Conservation (phyloP, 2,888 invertebrate genomes). For the Euphydryas editha region DNA sequence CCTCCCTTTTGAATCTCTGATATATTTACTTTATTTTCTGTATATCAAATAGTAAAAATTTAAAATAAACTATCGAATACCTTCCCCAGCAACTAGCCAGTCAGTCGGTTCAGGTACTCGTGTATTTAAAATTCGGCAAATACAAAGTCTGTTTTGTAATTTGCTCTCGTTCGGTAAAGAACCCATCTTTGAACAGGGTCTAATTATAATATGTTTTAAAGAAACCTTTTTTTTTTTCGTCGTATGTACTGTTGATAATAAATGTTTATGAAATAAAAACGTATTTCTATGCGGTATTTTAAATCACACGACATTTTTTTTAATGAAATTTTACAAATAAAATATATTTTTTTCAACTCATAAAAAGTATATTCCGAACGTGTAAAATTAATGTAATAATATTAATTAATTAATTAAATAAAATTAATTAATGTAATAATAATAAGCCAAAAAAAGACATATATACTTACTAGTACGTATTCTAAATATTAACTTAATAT, state of each 20-base stretch:
- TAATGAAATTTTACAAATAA: too few species aligned
- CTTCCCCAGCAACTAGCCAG: background rate
- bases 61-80: background rate
- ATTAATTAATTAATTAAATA: too few species aligned
- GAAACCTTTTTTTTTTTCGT: constrained; percentile 30
- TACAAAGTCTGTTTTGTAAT: constrained; percentile 12
- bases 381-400: too few species aligned
- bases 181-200: constrained; percentile 9
- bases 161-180: constrained; percentile 23
- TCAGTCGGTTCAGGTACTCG: constrained; percentile 1
- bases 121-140: constrained; percentile 23
- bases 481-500: too few species aligned
- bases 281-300: constrained; percentile 25
- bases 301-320: constrained; percentile 8
- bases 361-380: too few species aligned
- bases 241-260: constrained; percentile 29
- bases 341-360: too few species aligned
- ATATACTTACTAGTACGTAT: too few species aligned
- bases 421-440: too few species aligned
- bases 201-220: constrained; percentile 30
- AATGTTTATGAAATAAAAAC: constrained; percentile 29
- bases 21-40: too few species aligned
- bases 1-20: too few species aligned
- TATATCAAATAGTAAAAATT: too few species aligned
- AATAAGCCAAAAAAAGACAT: too few species aligned